These are phyloP conservation scores for Drosophila repleta DNA, from an alignment of 1,140 invertebrate species.

Conservation along the genomic window DNA sequence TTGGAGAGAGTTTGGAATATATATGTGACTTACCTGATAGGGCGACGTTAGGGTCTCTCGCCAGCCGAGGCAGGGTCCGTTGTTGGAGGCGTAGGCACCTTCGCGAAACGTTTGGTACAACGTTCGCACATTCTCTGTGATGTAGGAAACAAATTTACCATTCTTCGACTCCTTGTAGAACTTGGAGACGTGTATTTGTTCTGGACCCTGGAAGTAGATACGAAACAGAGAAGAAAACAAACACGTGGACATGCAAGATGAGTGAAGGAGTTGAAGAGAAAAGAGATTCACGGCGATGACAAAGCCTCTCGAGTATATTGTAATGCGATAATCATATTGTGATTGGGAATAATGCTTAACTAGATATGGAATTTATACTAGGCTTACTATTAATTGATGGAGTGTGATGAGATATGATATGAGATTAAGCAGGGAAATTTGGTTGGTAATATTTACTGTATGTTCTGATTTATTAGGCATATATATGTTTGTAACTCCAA, in stretches of 20 bases:
- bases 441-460: too few species aligned
- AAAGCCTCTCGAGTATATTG: slow-evolving; percentile 1
- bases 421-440: too few species aligned
- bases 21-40: slow-evolving; percentile 64
- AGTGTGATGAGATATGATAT: too few species aligned
- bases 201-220: slow-evolving; percentile 90
- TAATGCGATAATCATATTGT: not conserved
- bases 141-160: slow-evolving; percentile 93
- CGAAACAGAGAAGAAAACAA: slow-evolving; percentile 60
- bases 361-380: not conserved
- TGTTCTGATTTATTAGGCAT: too few species aligned
- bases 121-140: slow-evolving; percentile 95
- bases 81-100: slow-evolving; percentile 96
- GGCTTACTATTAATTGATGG: not conserved
- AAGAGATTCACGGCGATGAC: slow-evolving; percentile 11
- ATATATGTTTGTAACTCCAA: too few species aligned
- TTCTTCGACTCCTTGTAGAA: slow-evolving; percentile 97
- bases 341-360: not conserved
- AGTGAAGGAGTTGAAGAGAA: slow-evolving; percentile 53
- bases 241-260: slow-evolving; percentile 68
- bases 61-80: slow-evolving; percentile 96
- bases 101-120: slow-evolving; percentile 95
- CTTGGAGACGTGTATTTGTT: slow-evolving; percentile 94
- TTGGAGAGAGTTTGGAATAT: too few species aligned
- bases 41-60: slow-evolving; percentile 89